Percentiles rank a stretch among this genome's conserved stretches.
phyloP scores from a whole-genome alignment of 2,797 vertebrate genomes.

The Podargus strigoides region DNA sequence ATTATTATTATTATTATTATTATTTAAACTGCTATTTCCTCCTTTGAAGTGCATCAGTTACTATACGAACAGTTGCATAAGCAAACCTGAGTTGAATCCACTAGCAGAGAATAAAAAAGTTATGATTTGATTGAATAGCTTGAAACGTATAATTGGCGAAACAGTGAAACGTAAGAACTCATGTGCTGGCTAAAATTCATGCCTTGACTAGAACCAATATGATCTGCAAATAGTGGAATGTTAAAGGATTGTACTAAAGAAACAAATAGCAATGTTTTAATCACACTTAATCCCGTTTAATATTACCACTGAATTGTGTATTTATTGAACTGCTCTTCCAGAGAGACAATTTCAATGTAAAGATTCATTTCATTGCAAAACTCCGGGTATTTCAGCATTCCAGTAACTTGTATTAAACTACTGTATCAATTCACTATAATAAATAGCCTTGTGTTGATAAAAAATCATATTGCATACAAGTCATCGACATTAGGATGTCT shows the following conservation, averaged over 20 bases:
- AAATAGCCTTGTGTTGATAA: background rate
- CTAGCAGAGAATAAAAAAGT: background rate
- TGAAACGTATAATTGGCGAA: background rate
- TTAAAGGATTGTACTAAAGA: background rate
- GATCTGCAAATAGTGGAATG: background rate
- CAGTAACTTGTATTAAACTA: background rate
- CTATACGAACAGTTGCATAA: slow-evolving; percentile 4
- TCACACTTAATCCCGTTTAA: background rate
- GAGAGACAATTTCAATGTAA: background rate
- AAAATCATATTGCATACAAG: background rate
- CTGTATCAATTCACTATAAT: background rate
- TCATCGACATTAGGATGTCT: background rate
- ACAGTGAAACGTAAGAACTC: background rate
- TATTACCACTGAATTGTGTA: background rate
- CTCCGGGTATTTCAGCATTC: background rate
- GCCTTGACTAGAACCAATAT: background rate
- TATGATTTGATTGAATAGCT: background rate
- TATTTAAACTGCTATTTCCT: background rate
- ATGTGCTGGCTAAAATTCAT: background rate
- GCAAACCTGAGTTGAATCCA: background rate
- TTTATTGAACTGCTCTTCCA: background rate
- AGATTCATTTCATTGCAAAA: background rate
- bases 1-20: background rate
- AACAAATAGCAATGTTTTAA: background rate
- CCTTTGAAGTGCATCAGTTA: background rate